phyloP scores from a whole-genome alignment of 2,113 vertebrate genomes.

The Donacobius atricapilla region DNA sequence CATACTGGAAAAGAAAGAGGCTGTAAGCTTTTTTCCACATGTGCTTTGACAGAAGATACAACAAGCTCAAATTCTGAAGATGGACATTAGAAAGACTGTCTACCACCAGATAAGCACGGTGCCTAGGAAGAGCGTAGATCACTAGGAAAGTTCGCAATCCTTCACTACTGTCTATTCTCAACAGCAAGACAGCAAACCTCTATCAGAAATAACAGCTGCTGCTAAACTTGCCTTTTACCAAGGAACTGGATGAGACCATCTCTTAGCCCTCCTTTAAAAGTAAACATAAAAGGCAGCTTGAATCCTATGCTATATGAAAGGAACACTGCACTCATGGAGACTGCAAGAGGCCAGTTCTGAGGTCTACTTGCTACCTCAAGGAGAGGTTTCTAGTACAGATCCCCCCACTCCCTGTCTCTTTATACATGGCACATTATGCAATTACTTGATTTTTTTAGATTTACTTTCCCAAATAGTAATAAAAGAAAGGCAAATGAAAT shows the following conservation, averaged over 20 bases:
- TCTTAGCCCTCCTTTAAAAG: background rate
- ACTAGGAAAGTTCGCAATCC: background rate
- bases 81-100: background rate
- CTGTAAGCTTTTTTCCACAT: background rate
- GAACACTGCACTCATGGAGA: background rate
- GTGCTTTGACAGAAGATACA: background rate
- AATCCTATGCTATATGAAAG: background rate
- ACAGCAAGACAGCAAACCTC: background rate
- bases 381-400: background rate
- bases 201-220: background rate
- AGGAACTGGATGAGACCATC: background rate
- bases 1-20: background rate
- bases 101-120: background rate
- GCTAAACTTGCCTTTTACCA: background rate
- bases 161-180: background rate
- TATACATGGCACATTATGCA: background rate
- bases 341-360: background rate
- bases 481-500: background rate
- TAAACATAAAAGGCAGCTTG: background rate
- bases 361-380: background rate
- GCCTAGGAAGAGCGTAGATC: background rate
- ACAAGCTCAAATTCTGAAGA: background rate
- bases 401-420: background rate
- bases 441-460: background rate
- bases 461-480: background rate